Base-by-base conservation (phyloP, 2,888 invertebrate species). In the Neoaliturus tenellus region DNA sequence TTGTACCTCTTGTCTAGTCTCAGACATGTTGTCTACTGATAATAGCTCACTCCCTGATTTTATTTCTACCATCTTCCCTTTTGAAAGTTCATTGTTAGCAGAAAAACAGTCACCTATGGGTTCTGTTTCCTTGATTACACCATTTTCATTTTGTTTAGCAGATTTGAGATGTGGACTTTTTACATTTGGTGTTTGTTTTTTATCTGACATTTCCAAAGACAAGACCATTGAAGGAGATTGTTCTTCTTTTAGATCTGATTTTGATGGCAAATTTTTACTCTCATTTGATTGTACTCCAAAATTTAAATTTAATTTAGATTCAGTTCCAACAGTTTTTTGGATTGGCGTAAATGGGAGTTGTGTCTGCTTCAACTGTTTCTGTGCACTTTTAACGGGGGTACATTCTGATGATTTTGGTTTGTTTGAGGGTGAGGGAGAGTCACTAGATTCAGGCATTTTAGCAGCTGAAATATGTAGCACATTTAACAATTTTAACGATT, bases 301-400 rank as follows among this genome's bases (percentile, higher is more conserved):
- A 23, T 23, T 23, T 23, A 23, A 20, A 20, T 51, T 10, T 51
- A 10, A 51, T 4, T 51, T 51, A 20, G 6, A 35, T 35, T n/a
- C n/a, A n/a, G 51, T 3, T 23, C n/a, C 51, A 23, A 20, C 4
- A 5, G 28, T 28, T 62, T 62, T 62, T 17, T 4, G 62, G 17
- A 78, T 23, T 33, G 78, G 78, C n/a, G 35, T 55, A 31, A 78
- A 78, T 20, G 78, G 78, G n/a, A 78, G 78, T 35, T 78, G 78
- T 20, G 78, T 78, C 35, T 78, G 78, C 31, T 78, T 78, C n/a
- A 78, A 55, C 14, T 31, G 14, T 28, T 78, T 78, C 33, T 78
- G 78, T 0, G 55, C 78, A 55, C 25, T 31, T 55, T 78, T 78
- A 31, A 48, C 23, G 20, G 78, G 78, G 17, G 78, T 78, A 20